These are phyloP conservation scores for Sceloporus tristichus DNA, from an alignment of 2,113 vertebrate species.

Conservation along the genomic window DNA sequence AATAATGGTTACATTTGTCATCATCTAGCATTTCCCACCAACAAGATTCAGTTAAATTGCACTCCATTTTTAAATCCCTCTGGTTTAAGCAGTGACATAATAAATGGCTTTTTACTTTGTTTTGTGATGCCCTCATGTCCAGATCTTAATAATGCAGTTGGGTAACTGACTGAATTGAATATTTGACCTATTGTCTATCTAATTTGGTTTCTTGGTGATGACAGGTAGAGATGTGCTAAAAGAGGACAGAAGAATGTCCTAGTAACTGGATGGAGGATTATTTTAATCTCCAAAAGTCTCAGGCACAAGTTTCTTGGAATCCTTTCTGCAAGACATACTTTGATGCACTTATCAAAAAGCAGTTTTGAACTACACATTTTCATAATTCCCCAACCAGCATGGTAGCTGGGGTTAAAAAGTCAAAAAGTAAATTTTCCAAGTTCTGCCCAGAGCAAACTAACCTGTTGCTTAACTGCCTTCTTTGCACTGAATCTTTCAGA, in stretches of 20 bases:
- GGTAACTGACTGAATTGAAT: not conserved
- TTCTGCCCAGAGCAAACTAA: too few species aligned
- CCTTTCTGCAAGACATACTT: not conserved
- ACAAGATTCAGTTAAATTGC: not conserved
- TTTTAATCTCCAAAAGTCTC: not conserved
- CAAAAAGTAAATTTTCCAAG: too few species aligned
- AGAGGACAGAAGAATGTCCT: not conserved
- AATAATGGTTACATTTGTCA: not conserved
- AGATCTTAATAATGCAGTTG: not conserved
- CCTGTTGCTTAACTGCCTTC: not conserved
- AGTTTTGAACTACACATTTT: not conserved
- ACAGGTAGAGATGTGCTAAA: not conserved
- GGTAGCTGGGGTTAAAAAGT: too few species aligned
- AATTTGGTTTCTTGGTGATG: not conserved
- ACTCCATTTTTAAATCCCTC: not conserved
- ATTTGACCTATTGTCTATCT: not conserved
- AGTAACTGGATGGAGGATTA: not conserved
- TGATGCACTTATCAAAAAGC: not conserved
- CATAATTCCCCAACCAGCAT: too few species aligned
- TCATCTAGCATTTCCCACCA: not conserved
- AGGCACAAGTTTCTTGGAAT: too few species aligned
- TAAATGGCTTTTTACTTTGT: slow-evolving; percentile 7
- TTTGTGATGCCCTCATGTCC: not conserved
- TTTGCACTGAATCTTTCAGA: not conserved
- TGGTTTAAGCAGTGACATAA: not conserved